phyloP scores from a whole-genome alignment of 2,113 vertebrate genomes.

The Miniopterus natalensis region DNA sequence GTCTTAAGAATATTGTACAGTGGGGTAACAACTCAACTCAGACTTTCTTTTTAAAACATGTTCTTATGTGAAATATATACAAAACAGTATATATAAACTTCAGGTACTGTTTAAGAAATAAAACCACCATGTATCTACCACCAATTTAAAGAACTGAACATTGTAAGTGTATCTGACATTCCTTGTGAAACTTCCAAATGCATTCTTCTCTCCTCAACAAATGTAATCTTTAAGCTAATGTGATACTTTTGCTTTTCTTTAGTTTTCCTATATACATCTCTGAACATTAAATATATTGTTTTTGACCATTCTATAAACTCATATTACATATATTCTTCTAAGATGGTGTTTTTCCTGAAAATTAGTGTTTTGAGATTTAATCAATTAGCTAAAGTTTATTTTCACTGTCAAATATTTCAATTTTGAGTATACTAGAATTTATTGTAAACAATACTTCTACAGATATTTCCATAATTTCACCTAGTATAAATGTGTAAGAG shows the following conservation, averaged over 20 bases:
- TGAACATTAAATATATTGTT: not conserved
- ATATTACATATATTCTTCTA: not conserved
- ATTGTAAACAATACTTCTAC: not conserved
- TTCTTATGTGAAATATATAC: constrained; percentile 1
- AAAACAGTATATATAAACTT: not conserved
- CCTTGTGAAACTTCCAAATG: not conserved
- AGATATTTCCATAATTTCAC: not conserved
- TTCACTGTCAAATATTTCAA: not conserved
- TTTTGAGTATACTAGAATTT: not conserved
- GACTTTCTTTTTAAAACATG: not conserved
- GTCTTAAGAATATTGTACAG: constrained; percentile 37
- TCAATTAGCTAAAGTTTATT: not conserved
- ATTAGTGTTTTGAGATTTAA: constrained; percentile 38
- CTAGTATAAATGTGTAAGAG: not conserved
- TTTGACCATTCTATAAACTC: not conserved
- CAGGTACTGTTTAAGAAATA: not conserved
- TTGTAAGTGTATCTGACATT: not conserved
- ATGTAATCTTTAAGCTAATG: not conserved
- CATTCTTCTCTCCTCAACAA: not conserved
- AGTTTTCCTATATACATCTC: not conserved
- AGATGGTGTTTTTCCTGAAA: not conserved
- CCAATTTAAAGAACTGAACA: not conserved
- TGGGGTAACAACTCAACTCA: not conserved
- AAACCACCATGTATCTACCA: not conserved
- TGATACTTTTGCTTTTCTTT: not conserved